Conservation (phyloP, 2,888 invertebrate species). For the Caenorhabditis sp. region DNA sequence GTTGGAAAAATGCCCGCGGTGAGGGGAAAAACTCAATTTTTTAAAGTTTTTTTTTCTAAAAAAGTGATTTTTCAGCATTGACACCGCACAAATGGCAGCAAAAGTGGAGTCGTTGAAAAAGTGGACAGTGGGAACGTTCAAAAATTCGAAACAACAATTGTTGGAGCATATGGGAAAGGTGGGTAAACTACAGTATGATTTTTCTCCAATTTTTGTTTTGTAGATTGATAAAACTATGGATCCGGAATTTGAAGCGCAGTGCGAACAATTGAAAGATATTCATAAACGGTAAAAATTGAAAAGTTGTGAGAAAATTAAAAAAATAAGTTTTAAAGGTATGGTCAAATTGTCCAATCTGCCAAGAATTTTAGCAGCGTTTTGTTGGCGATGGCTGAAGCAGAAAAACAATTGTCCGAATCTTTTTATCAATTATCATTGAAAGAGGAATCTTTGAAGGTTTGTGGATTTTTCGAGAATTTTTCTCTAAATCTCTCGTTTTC, state of each 20-base stretch:
- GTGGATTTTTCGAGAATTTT: not conserved
- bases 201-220: not conserved
- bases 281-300: constrained; percentile 41
- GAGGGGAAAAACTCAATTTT: not conserved
- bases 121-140: constrained; percentile 97
- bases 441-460: constrained; percentile 85
- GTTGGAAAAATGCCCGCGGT: constrained; percentile 34
- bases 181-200: not conserved
- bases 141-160: constrained; percentile 94
- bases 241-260: constrained; percentile 89
- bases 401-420: constrained; percentile 87
- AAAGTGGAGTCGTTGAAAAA: constrained; percentile 90
- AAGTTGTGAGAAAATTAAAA: constrained; percentile 7
- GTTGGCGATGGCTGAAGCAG: constrained; percentile 84
- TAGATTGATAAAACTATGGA: constrained; percentile 73
- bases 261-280: constrained; percentile 85
- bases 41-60: not conserved
- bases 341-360: constrained; percentile 85
- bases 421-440: constrained; percentile 95
- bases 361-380: constrained; percentile 87
- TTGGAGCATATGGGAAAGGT: constrained; percentile 91
- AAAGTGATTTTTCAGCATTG: constrained; percentile 52
- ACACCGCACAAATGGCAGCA: constrained; percentile 71
- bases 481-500: too few species aligned
- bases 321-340: constrained; percentile 65